phyloP scores from a whole-genome alignment of 2,113 vertebrate species.

The Microtus ochrogaster region DNA sequence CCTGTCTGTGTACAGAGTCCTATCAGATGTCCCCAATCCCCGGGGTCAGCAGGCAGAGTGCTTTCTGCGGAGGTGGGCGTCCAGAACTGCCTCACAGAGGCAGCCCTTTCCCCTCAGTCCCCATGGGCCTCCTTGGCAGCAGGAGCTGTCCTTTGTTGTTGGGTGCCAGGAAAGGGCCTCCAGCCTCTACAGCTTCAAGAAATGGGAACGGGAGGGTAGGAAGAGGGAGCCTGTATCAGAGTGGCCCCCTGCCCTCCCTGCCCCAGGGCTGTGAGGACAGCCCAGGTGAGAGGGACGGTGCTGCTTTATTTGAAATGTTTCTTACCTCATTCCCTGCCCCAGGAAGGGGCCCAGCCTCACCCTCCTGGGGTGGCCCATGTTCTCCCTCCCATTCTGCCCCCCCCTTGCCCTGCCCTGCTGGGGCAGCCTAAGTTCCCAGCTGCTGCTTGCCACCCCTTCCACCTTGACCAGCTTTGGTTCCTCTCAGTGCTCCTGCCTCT shows the following conservation, averaged over 20 bases:
- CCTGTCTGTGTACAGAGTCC: constrained; percentile 73
- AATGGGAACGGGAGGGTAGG: constrained; percentile 64
- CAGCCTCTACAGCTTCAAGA: constrained; percentile 79
- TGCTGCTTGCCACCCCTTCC: constrained; percentile 77
- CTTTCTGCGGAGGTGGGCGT: constrained; percentile 73
- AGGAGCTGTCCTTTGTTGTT: constrained; percentile 76
- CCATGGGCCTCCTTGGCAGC: constrained; percentile 77
- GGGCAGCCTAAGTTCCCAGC: constrained; percentile 76
- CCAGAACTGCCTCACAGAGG: constrained; percentile 70
- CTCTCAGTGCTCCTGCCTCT: constrained; percentile 76
- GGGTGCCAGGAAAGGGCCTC: constrained; percentile 79
- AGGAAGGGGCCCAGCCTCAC: constrained; percentile 81
- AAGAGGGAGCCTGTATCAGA: constrained; percentile 71
- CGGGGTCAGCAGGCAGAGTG: constrained; percentile 72
- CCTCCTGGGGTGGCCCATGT: constrained; percentile 80
- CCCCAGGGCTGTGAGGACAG: constrained; percentile 77
- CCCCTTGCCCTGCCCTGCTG: constrained; percentile 60
- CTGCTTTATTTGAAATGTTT: constrained; percentile 86
- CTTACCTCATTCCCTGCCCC: constrained; percentile 85
- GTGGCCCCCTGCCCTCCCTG: constrained; percentile 71
- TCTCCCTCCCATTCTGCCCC: constrained; percentile 66
- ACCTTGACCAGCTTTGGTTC: constrained; percentile 75
- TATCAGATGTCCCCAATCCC: constrained; percentile 70
- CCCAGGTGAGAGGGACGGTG: constrained; percentile 82
- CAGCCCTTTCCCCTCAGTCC: constrained; percentile 80